These are phyloP conservation scores for Nephrotoma guestfalica DNA, from an alignment of 2,888 invertebrate species.

Conservation along the genomic window DNA sequence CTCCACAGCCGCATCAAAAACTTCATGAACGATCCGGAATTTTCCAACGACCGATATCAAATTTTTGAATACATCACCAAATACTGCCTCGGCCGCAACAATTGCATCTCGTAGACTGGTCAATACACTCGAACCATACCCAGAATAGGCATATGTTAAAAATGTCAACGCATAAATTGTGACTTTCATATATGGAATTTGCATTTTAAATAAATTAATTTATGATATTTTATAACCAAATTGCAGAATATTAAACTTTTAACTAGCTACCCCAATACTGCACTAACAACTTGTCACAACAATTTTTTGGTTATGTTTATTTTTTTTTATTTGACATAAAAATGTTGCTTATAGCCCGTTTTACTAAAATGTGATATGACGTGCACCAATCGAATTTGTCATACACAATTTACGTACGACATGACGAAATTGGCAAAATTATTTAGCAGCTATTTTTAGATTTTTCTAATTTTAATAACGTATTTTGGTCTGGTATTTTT, in stretches of 20 bases:
- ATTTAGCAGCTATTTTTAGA: not conserved
- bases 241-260: not conserved
- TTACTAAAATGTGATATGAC: not conserved
- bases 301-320: not conserved
- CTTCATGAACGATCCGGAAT: conserved; percentile 61
- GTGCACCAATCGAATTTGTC: not conserved
- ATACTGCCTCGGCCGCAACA: conserved; percentile 61
- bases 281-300: not conserved
- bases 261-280: not conserved
- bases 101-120: conserved; percentile 65
- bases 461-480: not conserved
- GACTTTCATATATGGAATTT: conserved; percentile 59
- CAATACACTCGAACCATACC: conserved; percentile 61
- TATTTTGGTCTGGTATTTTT: not conserved
- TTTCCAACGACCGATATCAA: conserved; percentile 57
- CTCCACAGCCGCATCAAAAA: conserved; percentile 72
- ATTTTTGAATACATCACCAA: conserved; percentile 62
- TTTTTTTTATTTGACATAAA: not conserved
- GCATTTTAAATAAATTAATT: conserved; percentile 37
- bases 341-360: not conserved
- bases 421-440: not conserved
- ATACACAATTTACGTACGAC: not conserved
- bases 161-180: conserved; percentile 62
- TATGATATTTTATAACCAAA: not conserved
- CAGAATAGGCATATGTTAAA: conserved; percentile 63